Percentiles rank a stretch among this genome's conserved stretches.
Evolutionary conservation across 2,797 vertebrate genomes (phyloP).

Genomic region (Neosilurus mollespiculum): DNA sequence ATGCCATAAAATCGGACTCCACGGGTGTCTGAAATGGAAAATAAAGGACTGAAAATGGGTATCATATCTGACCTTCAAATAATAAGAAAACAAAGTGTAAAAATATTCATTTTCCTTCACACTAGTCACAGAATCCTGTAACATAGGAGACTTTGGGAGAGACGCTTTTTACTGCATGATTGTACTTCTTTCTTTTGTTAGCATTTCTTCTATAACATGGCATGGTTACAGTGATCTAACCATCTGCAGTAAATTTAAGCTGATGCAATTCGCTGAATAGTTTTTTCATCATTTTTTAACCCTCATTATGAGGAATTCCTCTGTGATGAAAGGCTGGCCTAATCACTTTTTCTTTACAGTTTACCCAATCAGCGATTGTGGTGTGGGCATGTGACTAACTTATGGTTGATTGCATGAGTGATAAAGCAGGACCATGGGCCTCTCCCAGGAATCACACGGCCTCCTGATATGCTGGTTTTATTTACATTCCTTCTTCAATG

Average conservation of each 20-base stretch:
- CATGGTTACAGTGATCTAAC: background rate
- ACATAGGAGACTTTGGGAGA: background rate
- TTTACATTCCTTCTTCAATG: constrained; percentile 61
- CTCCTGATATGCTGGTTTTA: constrained; percentile 59
- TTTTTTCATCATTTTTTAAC: constrained; percentile 15
- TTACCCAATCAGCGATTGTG: constrained; percentile 36
- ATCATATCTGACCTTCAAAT: background rate
- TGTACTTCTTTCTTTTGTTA: background rate
- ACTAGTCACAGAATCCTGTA: background rate
- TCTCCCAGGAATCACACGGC: constrained; percentile 51
- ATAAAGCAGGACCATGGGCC: constrained; percentile 54
- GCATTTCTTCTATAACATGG: background rate
- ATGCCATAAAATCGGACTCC: too few relatives aligned
- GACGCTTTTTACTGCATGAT: background rate
- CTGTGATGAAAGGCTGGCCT: constrained; percentile 46
- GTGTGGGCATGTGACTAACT: constrained; percentile 62
- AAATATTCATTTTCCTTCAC: background rate
- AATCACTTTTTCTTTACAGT: constrained; percentile 58
- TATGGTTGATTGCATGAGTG: constrained; percentile 57
- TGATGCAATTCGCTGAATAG: background rate
- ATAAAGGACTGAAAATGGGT: too few relatives aligned
- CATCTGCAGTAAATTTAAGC: background rate
- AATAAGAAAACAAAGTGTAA: background rate
- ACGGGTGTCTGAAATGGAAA: too few relatives aligned
- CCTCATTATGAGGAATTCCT: constrained; percentile 39